These are phyloP conservation scores for Montipora efflorescens DNA, from an alignment of 64 coral and sea anemone genomes.

Conservation along the genomic window DNA sequence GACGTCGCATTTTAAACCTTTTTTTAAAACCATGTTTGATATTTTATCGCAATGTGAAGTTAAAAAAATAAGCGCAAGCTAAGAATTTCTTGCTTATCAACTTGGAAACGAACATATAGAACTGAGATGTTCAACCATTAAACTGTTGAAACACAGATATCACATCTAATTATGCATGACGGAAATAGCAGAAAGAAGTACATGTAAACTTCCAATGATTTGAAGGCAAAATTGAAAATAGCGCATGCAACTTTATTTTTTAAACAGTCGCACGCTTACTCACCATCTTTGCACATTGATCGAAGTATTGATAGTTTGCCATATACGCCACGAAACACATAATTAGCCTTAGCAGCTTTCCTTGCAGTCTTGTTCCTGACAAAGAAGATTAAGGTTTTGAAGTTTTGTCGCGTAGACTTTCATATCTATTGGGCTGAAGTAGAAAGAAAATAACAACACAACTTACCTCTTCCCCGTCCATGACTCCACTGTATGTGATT, in stretches of 20 bases:
- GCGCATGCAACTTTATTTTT: background rate
- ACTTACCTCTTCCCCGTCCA: constrained; percentile 15
- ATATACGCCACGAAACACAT: background rate
- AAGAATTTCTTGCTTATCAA: background rate
- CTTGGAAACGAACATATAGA: background rate
- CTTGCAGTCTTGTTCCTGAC: background rate
- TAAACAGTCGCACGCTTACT: background rate
- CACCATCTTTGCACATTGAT: constrained; percentile 10
- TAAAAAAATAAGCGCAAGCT: too few relatives aligned
- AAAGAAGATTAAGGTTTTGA: constrained; percentile 1
- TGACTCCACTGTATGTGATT: too few relatives aligned
- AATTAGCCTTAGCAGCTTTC: background rate
- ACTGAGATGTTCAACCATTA: background rate
- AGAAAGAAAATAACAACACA: background rate
- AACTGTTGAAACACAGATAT: background rate
- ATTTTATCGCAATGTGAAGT: too few relatives aligned
- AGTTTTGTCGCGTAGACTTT: background rate
- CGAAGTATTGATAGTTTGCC: background rate
- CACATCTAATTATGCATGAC: background rate
- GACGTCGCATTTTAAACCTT: too few relatives aligned
- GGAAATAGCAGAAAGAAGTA: background rate
- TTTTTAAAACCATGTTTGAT: too few relatives aligned
- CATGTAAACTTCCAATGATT: background rate
- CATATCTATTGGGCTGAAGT: background rate
- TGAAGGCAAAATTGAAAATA: background rate